phyloP scores from a whole-genome alignment of 1,140 invertebrate species.

The Caenorhabditis tropicalis region DNA sequence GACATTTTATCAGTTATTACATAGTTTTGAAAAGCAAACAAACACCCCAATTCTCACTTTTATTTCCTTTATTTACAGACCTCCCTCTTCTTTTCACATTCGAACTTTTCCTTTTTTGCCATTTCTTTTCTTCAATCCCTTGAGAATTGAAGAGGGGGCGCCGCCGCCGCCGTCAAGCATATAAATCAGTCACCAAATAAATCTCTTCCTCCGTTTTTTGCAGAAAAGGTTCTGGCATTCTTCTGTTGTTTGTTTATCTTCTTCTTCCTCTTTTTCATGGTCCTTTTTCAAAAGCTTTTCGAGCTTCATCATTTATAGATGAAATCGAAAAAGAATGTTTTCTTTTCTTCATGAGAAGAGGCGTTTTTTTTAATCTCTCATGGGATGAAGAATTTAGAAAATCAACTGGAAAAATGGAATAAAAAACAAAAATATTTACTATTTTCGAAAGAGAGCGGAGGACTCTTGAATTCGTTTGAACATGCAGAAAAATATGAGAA shows the following conservation, averaged over 20 bases:
- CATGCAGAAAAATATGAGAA: not conserved
- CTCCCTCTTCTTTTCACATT: not conserved
- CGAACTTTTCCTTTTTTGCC: conserved; percentile 15
- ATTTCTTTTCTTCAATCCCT: not conserved
- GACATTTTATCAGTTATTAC: no score
- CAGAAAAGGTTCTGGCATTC: conserved; percentile 36
- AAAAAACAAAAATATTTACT: conserved; percentile 21
- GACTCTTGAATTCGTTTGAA: not conserved
- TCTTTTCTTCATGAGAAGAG: not conserved
- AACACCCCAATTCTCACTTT: not conserved
- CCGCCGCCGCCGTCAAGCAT: conserved; percentile 17
- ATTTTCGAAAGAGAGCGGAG: not conserved
- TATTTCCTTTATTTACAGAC: not conserved
- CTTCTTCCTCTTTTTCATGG: not conserved
- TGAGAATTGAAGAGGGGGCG: not conserved
- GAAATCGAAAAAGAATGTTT: conserved; percentile 3
- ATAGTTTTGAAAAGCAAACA: not conserved
- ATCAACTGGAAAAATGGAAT: not conserved
- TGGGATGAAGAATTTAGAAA: not conserved
- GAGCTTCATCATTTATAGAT: conserved; percentile 32
- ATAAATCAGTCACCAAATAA: conserved; percentile 45
- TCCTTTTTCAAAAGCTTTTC: not conserved
- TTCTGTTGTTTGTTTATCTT: conserved; percentile 26
- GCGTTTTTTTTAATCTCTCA: not conserved
- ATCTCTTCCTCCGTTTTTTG: not conserved